These are phyloP conservation scores for Origma solitaria DNA, from an alignment of 2,113 vertebrate genomes.

Conservation along the genomic window DNA sequence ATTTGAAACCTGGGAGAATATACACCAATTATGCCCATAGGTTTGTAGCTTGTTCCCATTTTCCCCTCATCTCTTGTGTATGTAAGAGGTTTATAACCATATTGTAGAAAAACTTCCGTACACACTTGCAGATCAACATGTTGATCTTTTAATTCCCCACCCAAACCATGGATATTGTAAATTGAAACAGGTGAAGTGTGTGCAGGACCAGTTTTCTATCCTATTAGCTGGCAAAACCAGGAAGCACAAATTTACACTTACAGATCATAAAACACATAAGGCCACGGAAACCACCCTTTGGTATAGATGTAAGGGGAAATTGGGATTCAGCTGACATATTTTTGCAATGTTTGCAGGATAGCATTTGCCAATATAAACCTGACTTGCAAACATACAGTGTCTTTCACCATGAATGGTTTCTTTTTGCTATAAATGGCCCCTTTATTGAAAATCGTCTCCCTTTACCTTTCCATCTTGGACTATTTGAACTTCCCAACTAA, in stretches of 20 bases:
- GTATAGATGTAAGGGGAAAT: background rate
- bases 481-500: background rate
- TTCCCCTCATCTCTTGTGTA: background rate
- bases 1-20: background rate
- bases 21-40: background rate
- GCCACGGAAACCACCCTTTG: background rate
- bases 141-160: background rate
- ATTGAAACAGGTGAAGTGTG: background rate
- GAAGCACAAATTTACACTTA: background rate
- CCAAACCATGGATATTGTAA: background rate
- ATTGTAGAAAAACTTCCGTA: background rate
- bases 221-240: background rate
- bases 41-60: background rate
- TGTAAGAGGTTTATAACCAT: background rate
- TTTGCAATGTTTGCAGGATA: background rate
- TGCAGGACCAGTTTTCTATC: background rate
- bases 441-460: background rate
- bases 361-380: conserved; percentile 22
- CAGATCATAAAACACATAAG: background rate
- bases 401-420: background rate
- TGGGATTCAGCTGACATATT: background rate
- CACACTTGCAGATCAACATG: background rate
- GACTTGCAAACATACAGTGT: background rate
- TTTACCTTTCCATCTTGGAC: background rate
- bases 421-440: conserved; percentile 15